phyloP scores from a whole-genome alignment of 2,888 invertebrate genomes.

The Geotrupes spiniger region DNA sequence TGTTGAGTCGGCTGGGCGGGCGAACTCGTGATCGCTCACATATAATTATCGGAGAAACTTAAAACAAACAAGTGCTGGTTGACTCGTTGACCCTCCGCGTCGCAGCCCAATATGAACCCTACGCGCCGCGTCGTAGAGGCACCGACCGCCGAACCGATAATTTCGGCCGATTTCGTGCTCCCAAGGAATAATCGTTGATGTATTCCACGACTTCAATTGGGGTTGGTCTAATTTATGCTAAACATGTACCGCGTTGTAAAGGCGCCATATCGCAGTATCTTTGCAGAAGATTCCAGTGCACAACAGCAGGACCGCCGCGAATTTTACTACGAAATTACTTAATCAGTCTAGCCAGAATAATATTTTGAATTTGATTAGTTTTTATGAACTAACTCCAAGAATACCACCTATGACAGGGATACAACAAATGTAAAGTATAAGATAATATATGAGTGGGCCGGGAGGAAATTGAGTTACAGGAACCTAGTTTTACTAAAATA shows the following conservation, averaged over 20 bases:
- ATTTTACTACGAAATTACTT: no score
- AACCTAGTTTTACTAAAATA: no score
- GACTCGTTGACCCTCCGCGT: slow-evolving; percentile 44
- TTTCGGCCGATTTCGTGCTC: slow-evolving; percentile 43
- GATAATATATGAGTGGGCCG: no score
- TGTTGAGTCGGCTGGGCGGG: slow-evolving; percentile 47
- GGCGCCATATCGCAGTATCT: neutral
- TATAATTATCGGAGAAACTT: slow-evolving; percentile 50
- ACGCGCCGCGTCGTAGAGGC: slow-evolving; percentile 22
- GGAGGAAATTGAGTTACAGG: no score
- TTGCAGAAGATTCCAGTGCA: neutral
- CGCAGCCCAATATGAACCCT: slow-evolving; percentile 37
- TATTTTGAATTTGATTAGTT: no score
- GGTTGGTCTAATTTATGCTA: slow-evolving; percentile 39
- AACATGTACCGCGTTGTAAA: slow-evolving; percentile 19
- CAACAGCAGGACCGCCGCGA: no score
- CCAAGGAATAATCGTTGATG: slow-evolving; percentile 37
- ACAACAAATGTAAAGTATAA: no score
- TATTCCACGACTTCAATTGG: slow-evolving; percentile 35
- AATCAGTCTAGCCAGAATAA: no score
- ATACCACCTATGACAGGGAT: no score
- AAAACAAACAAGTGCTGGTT: slow-evolving; percentile 50
- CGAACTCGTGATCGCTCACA: slow-evolving; percentile 48
- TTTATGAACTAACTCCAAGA: no score
- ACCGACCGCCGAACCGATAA: slow-evolving; percentile 34